A percentile compares a stretch with the other conserved stretches of the same genome.
Evolutionary conservation across 2,797 vertebrate species (phyloP).

Genomic region (Thunnus albacares): DNA sequence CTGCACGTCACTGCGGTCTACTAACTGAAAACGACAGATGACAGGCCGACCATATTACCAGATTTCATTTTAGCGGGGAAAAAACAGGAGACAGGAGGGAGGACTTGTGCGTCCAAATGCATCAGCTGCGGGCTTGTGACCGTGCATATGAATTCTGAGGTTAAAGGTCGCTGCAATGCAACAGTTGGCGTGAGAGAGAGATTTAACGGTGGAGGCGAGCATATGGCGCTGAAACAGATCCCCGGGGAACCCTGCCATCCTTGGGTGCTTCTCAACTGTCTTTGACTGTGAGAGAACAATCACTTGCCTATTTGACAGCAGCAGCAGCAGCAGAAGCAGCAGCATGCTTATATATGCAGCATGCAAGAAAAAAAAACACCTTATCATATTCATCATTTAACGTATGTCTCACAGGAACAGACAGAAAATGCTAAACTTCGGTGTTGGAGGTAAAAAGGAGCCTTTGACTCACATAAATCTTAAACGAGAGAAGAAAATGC

Average conservation of each 20-base stretch:
- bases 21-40: slow-evolving; percentile 17
- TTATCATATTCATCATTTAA: background rate
- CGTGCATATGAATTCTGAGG: slow-evolving; percentile 55
- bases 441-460: no score
- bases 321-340: background rate
- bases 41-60: slow-evolving; percentile 19
- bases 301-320: background rate
- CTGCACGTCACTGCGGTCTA: slow-evolving; percentile 19
- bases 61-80: background rate
- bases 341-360: background rate
- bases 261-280: slow-evolving; percentile 56
- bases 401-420: background rate
- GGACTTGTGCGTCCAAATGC: slow-evolving; percentile 22
- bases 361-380: background rate
- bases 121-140: slow-evolving; percentile 64
- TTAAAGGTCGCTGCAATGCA: slow-evolving; percentile 69
- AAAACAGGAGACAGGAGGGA: slow-evolving; percentile 13
- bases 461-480: no score
- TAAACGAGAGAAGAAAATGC: no score
- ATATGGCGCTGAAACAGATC: slow-evolving; percentile 78
- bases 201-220: slow-evolving; percentile 62
- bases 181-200: slow-evolving; percentile 70
- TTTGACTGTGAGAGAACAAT: slow-evolving; percentile 56
- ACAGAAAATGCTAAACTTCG: background rate
- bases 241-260: slow-evolving; percentile 54